phyloP scores from a whole-genome alignment of 23 tunicate species.

The Trididemnum clinides region DNA sequence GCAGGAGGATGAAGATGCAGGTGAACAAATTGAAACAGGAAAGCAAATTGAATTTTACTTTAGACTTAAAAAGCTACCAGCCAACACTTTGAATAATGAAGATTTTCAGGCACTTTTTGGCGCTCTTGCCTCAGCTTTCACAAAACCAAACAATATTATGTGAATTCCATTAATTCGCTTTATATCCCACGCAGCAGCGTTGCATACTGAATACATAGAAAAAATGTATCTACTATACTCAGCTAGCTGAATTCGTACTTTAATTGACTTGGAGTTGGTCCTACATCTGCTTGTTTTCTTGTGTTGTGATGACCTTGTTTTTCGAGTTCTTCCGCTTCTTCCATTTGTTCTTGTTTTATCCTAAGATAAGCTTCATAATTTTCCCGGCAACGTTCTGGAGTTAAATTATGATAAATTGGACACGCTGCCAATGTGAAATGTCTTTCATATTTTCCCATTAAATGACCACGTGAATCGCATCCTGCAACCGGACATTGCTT shows the following conservation, averaged over 20 bases:
- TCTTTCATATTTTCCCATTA: slow-evolving; percentile 78
- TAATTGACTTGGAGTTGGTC: slow-evolving; percentile 55
- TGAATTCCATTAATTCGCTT: too few species aligned
- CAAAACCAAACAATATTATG: too few species aligned
- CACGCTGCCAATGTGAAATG: slow-evolving; percentile 88
- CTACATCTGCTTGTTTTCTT: slow-evolving; percentile 66
- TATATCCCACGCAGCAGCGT: too few species aligned
- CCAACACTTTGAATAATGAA: too few species aligned
- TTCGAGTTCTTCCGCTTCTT: slow-evolving; percentile 34
- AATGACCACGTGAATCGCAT: slow-evolving; percentile 88
- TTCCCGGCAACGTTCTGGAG: slow-evolving; percentile 83
- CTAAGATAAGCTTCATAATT: slow-evolving; percentile 82
- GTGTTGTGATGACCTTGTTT: slow-evolving; percentile 72
- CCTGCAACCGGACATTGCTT: slow-evolving; percentile 88
- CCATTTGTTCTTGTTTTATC: slow-evolving; percentile 58
- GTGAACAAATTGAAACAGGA: too few species aligned
- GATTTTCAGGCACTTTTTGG: too few species aligned
- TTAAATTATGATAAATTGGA: slow-evolving; percentile 89
- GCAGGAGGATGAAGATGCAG: too few species aligned
- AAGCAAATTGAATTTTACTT: too few species aligned
- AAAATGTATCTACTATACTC: too few species aligned
- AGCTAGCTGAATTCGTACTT: slow-evolving; percentile 30
- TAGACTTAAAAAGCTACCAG: too few species aligned
- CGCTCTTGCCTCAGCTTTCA: too few species aligned
- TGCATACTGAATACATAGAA: too few species aligned